A percentile compares a stretch with the other conserved stretches of the same genome.
phyloP scores from a whole-genome alignment of 2,888 invertebrate genomes.

The Diachrysia chrysitis region DNA sequence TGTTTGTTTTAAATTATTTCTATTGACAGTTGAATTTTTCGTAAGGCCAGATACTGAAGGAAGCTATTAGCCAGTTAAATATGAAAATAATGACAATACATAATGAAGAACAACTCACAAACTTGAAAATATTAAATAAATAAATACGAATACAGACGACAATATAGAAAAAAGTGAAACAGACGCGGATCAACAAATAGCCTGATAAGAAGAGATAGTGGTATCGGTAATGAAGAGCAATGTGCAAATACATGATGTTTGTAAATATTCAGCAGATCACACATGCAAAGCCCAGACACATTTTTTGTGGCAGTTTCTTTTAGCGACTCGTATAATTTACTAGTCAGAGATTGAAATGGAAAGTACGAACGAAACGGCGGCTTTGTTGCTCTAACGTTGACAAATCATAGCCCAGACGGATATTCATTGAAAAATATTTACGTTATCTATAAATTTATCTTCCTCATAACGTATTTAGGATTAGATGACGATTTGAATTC shows the following conservation, averaged over 20 bases:
- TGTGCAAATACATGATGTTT: slow-evolving; percentile 57
- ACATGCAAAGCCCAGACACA: slow-evolving; percentile 30
- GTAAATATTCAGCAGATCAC: slow-evolving; percentile 39
- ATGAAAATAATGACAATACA: slow-evolving; percentile 23
- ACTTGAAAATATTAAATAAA: slow-evolving; percentile 28
- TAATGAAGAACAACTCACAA: slow-evolving; percentile 33
- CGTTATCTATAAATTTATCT: neutral
- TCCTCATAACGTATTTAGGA: neutral
- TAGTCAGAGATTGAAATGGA: slow-evolving; percentile 27
- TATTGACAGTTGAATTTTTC: neutral
- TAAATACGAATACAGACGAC: slow-evolving; percentile 54
- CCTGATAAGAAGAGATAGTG: slow-evolving; percentile 67
- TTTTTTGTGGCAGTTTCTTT: slow-evolving; percentile 39
- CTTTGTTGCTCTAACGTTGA: neutral
- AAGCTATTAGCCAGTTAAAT: neutral
- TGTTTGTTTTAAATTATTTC: slow-evolving; percentile 7
- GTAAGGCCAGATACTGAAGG: neutral
- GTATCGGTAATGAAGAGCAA: slow-evolving; percentile 64
- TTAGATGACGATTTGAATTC: slow-evolving; percentile 1
- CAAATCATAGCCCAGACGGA: neutral
- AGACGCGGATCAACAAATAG: slow-evolving; percentile 68
- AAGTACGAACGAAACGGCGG: slow-evolving; percentile 16
- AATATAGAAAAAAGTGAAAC: slow-evolving; percentile 61
- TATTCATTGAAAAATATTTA: neutral
- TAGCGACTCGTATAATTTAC: slow-evolving; percentile 14